Evolutionary conservation across 2,888 invertebrate species (phyloP).

Genomic region (Netelia fuscicornis): DNA sequence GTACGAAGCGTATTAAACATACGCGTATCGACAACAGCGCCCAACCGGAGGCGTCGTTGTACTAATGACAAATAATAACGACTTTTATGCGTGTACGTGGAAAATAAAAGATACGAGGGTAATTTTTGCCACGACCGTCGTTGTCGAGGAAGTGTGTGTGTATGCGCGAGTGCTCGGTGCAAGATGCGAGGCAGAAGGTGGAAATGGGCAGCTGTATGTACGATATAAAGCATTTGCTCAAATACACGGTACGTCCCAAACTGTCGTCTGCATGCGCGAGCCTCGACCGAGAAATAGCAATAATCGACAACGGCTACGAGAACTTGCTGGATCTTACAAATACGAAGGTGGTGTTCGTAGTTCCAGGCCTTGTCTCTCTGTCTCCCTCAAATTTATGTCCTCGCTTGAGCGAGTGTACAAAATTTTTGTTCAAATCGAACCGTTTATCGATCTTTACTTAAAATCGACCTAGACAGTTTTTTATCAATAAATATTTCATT

Average conservation of each 20-base stretch:
- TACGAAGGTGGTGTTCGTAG: not conserved
- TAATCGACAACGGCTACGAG: conserved; percentile 32
- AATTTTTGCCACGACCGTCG: conserved; percentile 52
- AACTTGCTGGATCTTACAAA: not conserved
- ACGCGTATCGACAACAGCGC: conserved; percentile 16
- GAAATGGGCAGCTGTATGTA: conserved; percentile 62
- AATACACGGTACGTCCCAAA: conserved; percentile 20
- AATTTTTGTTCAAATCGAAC: no score
- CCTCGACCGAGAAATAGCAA: conserved; percentile 11
- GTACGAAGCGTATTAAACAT: conserved; percentile 31
- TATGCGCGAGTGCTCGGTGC: conserved; percentile 2
- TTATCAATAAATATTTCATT: no score
- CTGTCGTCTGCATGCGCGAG: conserved; percentile 32
- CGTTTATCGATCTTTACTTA: no score
- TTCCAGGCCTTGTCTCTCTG: not conserved
- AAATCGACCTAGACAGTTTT: no score
- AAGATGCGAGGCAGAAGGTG: conserved; percentile 37
- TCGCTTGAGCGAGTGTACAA: not conserved
- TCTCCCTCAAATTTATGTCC: conserved; percentile 7
- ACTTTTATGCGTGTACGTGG: conserved; percentile 63
- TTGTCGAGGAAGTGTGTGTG: conserved; percentile 19
- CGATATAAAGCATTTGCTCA: conserved; percentile 43
- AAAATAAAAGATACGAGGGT: conserved; percentile 56
- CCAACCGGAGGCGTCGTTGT: conserved; percentile 31
- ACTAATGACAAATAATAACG: conserved; percentile 68